Percentiles rank a stretch among this genome's conserved stretches.
Evolutionary conservation across 2,113 vertebrate species (phyloP).

Genomic region (Uropsilus gracilis): DNA sequence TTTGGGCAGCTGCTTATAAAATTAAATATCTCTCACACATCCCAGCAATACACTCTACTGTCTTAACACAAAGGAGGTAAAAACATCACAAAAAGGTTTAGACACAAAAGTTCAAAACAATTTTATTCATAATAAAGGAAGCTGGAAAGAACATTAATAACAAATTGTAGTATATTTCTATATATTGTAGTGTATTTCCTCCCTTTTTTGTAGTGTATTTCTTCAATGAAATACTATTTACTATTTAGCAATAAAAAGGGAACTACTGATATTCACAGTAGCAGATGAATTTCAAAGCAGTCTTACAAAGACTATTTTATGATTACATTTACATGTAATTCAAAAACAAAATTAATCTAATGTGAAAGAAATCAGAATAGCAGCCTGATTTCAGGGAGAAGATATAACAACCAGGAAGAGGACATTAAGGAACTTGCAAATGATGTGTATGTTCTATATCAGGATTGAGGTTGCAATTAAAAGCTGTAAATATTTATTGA

Average conservation of each 20-base stretch:
- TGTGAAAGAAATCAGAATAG: neutral
- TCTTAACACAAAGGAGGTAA: neutral
- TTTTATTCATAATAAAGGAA: neutral
- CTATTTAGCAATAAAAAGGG: neutral
- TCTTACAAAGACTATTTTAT: neutral
- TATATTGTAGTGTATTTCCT: neutral
- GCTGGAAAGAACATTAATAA: neutral
- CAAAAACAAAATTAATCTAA: conserved; percentile 1
- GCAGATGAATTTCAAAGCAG: neutral
- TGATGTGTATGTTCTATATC: neutral
- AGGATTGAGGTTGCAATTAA: neutral
- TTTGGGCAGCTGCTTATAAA: neutral
- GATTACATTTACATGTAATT: neutral
- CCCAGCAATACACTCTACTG: neutral
- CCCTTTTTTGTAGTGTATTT: neutral
- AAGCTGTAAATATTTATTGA: neutral
- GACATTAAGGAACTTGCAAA: neutral
- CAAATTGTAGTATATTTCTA: neutral
- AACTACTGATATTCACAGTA: neutral
- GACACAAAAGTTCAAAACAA: neutral
- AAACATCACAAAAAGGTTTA: neutral
- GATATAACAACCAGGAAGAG: neutral
- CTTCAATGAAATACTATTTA: neutral
- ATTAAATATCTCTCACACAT: neutral
- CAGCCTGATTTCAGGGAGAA: neutral